Conservation (phyloP, 2,888 invertebrate species). For the Teleiodes luculella region DNA sequence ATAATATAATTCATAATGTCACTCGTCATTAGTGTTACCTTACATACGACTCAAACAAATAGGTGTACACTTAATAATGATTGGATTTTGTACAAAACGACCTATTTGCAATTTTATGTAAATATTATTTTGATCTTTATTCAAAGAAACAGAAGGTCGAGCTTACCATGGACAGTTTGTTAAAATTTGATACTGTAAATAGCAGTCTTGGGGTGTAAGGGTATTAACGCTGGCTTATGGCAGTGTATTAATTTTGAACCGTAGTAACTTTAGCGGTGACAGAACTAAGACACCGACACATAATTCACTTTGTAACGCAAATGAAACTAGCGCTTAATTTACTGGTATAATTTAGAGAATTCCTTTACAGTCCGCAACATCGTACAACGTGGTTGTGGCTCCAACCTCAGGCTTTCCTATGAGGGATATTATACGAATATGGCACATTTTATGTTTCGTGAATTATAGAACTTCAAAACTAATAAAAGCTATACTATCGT, state of each 20-base stretch:
- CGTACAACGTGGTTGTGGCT: constrained; percentile 35
- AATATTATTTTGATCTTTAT: constrained; percentile 31
- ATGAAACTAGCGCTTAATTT: constrained; percentile 77
- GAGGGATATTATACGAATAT: constrained; percentile 2
- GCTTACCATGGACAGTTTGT: constrained; percentile 30
- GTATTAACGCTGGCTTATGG: constrained; percentile 76
- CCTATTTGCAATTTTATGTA: constrained; percentile 32
- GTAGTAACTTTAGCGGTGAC: constrained; percentile 77
- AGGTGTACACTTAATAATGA: constrained; percentile 75
- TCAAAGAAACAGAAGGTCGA: constrained; percentile 25
- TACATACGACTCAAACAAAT: constrained; percentile 75
- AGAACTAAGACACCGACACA: constrained; percentile 77
- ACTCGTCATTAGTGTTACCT: constrained; percentile 71
- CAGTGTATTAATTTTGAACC: constrained; percentile 79
- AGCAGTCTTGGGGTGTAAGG: constrained; percentile 57
- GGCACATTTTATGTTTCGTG: background rate
- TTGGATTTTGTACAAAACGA: constrained; percentile 43
- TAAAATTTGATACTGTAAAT: constrained; percentile 72
- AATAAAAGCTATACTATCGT: too few relatives aligned
- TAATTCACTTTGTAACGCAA: constrained; percentile 76
- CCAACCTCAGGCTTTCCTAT: constrained; percentile 9
- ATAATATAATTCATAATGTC: constrained; percentile 64
- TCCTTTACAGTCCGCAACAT: constrained; percentile 59
- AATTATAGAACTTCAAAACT: constrained; percentile 3
- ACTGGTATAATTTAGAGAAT: constrained; percentile 76